Percentiles rank a stretch among this genome's conserved stretches.
These are phyloP conservation scores for Torymus aiolomorphi DNA, from an alignment of 2,888 invertebrate genomes.

Conservation along the genomic window DNA sequence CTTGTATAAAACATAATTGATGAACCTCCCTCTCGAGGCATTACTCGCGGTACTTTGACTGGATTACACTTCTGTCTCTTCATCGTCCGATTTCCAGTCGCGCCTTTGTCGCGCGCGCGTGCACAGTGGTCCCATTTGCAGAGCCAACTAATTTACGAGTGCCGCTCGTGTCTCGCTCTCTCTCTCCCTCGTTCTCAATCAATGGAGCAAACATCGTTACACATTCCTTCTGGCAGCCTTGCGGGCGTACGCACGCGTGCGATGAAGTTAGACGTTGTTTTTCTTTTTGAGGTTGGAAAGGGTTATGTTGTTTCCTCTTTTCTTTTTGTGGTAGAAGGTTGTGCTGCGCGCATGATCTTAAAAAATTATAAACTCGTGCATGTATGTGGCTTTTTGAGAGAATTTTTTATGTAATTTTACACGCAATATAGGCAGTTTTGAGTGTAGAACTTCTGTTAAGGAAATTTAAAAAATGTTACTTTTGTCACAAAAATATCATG, in stretches of 20 bases:
- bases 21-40: no score
- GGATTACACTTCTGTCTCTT: neutral
- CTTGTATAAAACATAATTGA: no score
- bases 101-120: neutral
- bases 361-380: no score
- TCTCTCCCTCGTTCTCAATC: conserved; percentile 9
- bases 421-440: no score
- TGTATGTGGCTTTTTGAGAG: no score
- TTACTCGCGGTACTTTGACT: no score
- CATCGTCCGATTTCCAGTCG: neutral
- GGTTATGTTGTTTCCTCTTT: neutral
- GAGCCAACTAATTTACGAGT: neutral
- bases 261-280: conserved; percentile 4
- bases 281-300: neutral
- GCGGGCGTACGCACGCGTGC: neutral
- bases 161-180: neutral
- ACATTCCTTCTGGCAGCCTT: no score
- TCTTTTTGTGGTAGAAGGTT: neutral
- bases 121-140: neutral
- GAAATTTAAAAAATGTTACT: no score
- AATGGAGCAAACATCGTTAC: conserved; percentile 27
- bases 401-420: no score
- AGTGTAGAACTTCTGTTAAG: no score
- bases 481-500: no score
- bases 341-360: no score